Evolutionary conservation across 2,113 vertebrate genomes (phyloP).

Genomic region (Todiramphus saurophagus): DNA sequence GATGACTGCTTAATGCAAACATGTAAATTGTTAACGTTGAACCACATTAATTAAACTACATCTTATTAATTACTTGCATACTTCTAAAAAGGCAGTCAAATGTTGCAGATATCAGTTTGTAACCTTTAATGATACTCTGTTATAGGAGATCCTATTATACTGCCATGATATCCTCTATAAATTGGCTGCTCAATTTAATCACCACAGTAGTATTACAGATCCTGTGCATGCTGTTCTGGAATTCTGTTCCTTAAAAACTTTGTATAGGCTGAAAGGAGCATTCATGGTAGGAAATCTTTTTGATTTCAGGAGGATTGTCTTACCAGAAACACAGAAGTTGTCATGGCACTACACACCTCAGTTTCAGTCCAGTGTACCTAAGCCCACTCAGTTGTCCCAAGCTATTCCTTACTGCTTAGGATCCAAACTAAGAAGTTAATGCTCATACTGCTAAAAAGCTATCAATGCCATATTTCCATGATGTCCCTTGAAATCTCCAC

Average conservation of each 20-base stretch:
- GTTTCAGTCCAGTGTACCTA: background rate
- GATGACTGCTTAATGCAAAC: slow-evolving; percentile 24
- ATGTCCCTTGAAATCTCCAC: background rate
- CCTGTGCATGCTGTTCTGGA: background rate
- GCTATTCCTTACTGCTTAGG: background rate
- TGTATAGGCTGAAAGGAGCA: background rate
- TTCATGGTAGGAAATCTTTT: background rate
- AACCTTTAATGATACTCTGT: background rate
- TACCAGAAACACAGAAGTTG: background rate
- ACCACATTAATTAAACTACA: slow-evolving; percentile 2
- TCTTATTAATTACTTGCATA: slow-evolving; percentile 35
- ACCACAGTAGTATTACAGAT: background rate
- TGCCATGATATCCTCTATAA: background rate
- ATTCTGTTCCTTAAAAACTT: background rate
- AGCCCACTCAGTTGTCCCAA: background rate
- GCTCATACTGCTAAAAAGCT: background rate
- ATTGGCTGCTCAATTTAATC: background rate
- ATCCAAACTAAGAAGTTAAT: background rate
- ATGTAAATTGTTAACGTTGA: background rate
- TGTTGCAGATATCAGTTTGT: background rate
- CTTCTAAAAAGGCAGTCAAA: slow-evolving; percentile 21
- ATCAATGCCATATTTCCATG: rapidly evolving
- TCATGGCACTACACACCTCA: background rate
- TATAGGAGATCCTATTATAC: background rate
- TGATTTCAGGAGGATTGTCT: background rate